These are phyloP conservation scores for Melipona bicolor DNA, from an alignment of 2,888 invertebrate genomes.

Conservation along the genomic window DNA sequence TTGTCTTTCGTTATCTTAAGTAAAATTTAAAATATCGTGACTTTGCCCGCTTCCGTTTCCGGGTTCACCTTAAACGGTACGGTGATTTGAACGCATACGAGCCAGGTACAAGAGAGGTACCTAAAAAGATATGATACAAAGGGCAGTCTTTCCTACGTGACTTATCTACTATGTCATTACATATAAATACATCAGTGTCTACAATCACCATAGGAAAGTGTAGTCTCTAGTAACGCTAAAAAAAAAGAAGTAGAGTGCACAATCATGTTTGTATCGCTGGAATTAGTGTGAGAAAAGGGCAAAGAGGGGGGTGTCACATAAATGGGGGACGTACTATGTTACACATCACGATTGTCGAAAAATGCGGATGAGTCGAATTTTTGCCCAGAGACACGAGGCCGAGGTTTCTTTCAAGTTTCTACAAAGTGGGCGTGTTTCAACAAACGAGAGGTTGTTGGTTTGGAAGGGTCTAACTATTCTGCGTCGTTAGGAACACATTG, in stretches of 20 bases:
- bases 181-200: constrained; percentile 57
- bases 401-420: background rate
- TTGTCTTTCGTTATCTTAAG: background rate
- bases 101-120: constrained; percentile 37
- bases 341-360: constrained; percentile 24
- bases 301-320: background rate
- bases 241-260: constrained; percentile 51
- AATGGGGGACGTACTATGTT: constrained; percentile 36
- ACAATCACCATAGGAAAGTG: constrained; percentile 54
- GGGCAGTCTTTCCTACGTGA: constrained; percentile 57
- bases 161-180: constrained; percentile 59
- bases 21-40: background rate
- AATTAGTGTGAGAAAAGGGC: constrained; percentile 36
- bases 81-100: constrained; percentile 55
- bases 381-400: background rate
- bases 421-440: constrained; percentile 8
- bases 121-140: constrained; percentile 58
- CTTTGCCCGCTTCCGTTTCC: constrained; percentile 50
- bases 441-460: background rate
- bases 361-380: constrained; percentile 15
- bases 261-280: constrained; percentile 47
- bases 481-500: constrained; percentile 16
- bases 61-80: constrained; percentile 48
- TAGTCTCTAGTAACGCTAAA: constrained; percentile 46
- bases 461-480: background rate